Evolutionary conservation across 2,888 invertebrate genomes (phyloP).

Genomic region (Itoplectis maculator): DNA sequence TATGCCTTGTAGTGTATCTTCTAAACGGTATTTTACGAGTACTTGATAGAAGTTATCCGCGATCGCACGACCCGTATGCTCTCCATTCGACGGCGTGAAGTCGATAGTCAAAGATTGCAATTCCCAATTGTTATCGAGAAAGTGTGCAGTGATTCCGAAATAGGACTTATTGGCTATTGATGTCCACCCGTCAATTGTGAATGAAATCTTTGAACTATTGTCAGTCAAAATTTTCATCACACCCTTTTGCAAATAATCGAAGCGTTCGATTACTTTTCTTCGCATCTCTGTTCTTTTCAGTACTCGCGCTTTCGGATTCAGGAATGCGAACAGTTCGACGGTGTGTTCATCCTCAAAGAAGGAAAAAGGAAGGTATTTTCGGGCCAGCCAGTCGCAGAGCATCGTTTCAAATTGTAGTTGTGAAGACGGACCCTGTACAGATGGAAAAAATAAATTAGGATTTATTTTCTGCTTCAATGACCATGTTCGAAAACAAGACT

Average conservation of each 20-base stretch:
- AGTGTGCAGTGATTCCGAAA: constrained; percentile 74
- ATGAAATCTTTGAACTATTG: constrained; percentile 68
- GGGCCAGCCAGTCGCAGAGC: constrained; percentile 4
- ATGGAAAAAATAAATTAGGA: not conserved
- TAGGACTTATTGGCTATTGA: constrained; percentile 68
- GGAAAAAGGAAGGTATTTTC: constrained; percentile 15
- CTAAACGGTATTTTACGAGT: constrained; percentile 47
- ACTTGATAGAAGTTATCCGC: constrained; percentile 66
- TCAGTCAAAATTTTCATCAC: constrained; percentile 52
- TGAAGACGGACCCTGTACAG: not conserved
- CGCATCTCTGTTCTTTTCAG: constrained; percentile 8
- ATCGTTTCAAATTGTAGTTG: not conserved
- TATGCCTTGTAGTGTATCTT: constrained; percentile 58
- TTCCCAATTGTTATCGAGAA: constrained; percentile 71
- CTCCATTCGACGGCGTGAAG: constrained; percentile 53
- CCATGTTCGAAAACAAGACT: no score
- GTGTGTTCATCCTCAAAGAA: constrained; percentile 15
- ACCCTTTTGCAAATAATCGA: not conserved
- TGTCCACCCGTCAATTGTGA: constrained; percentile 73
- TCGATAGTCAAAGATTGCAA: constrained; percentile 25
- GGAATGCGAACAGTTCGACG: not conserved
- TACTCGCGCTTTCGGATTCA: not conserved
- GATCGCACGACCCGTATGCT: constrained; percentile 72
- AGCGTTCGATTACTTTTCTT: constrained; percentile 6
- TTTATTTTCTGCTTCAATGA: no score